Conservation (phyloP, 2,888 invertebrate species). For the Tromatobia lineatoria region DNA sequence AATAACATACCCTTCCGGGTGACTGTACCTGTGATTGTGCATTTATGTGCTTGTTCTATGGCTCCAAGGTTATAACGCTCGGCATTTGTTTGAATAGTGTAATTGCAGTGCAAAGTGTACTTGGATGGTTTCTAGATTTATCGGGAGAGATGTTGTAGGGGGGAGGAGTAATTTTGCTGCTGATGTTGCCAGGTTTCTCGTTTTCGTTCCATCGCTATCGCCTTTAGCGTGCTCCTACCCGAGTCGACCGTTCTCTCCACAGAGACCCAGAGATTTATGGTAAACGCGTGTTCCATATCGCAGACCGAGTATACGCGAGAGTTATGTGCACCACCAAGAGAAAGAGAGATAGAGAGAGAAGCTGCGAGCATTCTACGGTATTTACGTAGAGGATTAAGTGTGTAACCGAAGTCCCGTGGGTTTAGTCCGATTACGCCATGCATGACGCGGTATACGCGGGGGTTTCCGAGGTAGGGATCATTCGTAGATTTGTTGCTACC, state of each 20-base stretch:
- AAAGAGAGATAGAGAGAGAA: conserved; percentile 51
- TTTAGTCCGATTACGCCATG: conserved; percentile 59
- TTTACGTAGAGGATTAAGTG: conserved; percentile 67
- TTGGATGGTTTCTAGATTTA: conserved; percentile 64
- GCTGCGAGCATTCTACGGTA: conserved; percentile 55
- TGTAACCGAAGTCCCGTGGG: conserved; percentile 62
- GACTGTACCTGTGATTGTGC: conserved; percentile 26
- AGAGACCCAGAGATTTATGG: conserved; percentile 61
- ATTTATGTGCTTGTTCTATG: conserved; percentile 7
- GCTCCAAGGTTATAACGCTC: conserved; percentile 48
- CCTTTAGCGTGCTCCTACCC: conserved; percentile 35
- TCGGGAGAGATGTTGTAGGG: conserved; percentile 41
- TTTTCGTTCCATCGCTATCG: conserved; percentile 55
- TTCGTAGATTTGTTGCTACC: conserved; percentile 48
- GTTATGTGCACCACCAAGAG: conserved; percentile 56
- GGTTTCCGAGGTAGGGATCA: conserved; percentile 40
- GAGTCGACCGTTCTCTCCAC: conserved; percentile 33
- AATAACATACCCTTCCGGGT: conserved; percentile 30
- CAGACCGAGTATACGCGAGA: conserved; percentile 56
- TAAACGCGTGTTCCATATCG: conserved; percentile 66
- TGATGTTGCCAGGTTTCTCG: conserved; percentile 17
- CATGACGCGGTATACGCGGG: conserved; percentile 31
- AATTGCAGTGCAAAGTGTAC: conserved; percentile 66
- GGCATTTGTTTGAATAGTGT: conserved; percentile 66
- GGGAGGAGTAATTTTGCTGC: conserved; percentile 18